Evolutionary conservation across 1,140 invertebrate genomes (phyloP).

Genomic region (Ooceraea biroi): DNA sequence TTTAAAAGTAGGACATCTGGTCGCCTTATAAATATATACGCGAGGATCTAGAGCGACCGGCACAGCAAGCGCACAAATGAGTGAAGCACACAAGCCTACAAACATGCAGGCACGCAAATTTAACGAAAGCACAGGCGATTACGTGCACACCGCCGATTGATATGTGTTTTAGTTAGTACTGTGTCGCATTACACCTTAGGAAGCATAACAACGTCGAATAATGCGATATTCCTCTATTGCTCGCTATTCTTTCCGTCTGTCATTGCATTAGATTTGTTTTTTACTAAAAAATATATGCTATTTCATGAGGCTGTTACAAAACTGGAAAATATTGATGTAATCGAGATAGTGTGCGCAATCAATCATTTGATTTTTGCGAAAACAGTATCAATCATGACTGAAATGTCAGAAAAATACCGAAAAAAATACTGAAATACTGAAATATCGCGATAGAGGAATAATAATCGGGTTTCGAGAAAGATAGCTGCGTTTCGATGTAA

Average conservation of each 20-base stretch:
- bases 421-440: constrained; percentile 13
- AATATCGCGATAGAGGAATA: constrained; percentile 27
- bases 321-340: not conserved
- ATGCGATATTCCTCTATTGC: constrained; percentile 21
- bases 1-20: constrained; percentile 49
- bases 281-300: constrained; percentile 14
- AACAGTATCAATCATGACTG: constrained; percentile 26
- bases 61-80: constrained; percentile 35
- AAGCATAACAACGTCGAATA: not conserved
- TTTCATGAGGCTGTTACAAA: not conserved
- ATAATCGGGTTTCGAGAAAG: constrained; percentile 24
- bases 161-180: constrained; percentile 25
- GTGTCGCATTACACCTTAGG: constrained; percentile 5
- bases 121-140: constrained; percentile 40
- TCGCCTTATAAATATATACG: constrained; percentile 39
- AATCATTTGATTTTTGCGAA: constrained; percentile 17
- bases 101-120: constrained; percentile 34
- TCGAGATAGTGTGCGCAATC: not conserved
- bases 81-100: constrained; percentile 25
- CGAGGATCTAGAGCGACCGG: constrained; percentile 34
- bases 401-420: constrained; percentile 10
- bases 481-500: not conserved
- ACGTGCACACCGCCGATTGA: constrained; percentile 36
- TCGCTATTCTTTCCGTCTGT: not conserved
- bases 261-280: not conserved